Evolutionary conservation across 1,140 invertebrate genomes (phyloP).

Genomic region (Centruroides vittatus): DNA sequence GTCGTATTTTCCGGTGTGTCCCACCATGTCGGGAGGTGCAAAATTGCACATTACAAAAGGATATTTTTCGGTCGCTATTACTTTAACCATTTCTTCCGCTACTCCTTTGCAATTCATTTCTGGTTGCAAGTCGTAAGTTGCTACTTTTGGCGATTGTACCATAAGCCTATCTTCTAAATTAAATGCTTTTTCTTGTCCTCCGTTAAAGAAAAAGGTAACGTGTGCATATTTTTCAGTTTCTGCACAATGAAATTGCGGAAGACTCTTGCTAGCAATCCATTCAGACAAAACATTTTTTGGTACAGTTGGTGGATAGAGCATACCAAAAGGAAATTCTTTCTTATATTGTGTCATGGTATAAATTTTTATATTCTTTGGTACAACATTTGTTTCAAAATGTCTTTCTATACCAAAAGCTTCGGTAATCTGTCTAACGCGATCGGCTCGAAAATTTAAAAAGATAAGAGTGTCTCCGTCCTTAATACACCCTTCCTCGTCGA

Average conservation of each 20-base stretch:
- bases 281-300: constrained; percentile 34
- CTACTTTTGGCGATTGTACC: constrained; percentile 38
- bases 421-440: constrained; percentile 33
- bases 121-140: constrained; percentile 34
- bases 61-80: constrained; percentile 28
- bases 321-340: constrained; percentile 31
- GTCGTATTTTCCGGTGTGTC: constrained; percentile 35
- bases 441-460: constrained; percentile 35
- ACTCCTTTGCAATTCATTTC: constrained; percentile 34
- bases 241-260: constrained; percentile 34
- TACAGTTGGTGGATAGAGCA: constrained; percentile 30
- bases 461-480: constrained; percentile 34
- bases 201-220: constrained; percentile 38
- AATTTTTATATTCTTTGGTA: constrained; percentile 22
- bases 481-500: constrained; percentile 26
- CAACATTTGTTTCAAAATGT: constrained; percentile 27
- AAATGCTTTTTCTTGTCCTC: constrained; percentile 32
- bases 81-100: constrained; percentile 32
- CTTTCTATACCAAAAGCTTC: constrained; percentile 30
- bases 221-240: constrained; percentile 39
- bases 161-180: constrained; percentile 30
- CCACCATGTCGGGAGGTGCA: constrained; percentile 37
- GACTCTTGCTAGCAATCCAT: constrained; percentile 26
- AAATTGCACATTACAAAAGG: constrained; percentile 38
- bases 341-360: constrained; percentile 36